Percentiles rank a stretch among this genome's conserved stretches.
phyloP scores from a whole-genome alignment of 2,113 vertebrate genomes.

The Gallinago jamesoni region DNA sequence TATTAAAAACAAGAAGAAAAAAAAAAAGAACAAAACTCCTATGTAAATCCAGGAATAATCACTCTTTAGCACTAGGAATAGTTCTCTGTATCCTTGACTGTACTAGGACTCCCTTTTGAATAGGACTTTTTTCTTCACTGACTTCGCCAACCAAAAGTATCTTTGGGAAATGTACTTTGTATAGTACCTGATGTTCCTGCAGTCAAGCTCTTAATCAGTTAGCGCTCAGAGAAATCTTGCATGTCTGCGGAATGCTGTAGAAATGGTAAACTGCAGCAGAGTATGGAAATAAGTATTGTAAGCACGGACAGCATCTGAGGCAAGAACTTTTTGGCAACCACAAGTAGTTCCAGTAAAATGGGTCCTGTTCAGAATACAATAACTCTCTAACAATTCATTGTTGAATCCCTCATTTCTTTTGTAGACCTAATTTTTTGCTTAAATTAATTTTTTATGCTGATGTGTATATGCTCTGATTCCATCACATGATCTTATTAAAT shows the following conservation, averaged over 20 bases:
- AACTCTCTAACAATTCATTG: conserved; percentile 35
- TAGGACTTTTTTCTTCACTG: not conserved
- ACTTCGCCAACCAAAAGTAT: not conserved
- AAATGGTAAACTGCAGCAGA: not conserved
- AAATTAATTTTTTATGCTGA: conserved; percentile 48
- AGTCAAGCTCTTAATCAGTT: not conserved
- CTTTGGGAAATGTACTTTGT: not conserved
- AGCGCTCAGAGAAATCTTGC: not conserved
- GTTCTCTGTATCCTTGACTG: not conserved
- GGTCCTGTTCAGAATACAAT: conserved; percentile 33
- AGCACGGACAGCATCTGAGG: conserved; percentile 57
- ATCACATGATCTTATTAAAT: conserved; percentile 59
- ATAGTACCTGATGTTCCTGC: not conserved
- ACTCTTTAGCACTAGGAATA: not conserved
- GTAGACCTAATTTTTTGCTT: conserved; percentile 38
- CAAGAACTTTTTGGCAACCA: conserved; percentile 62
- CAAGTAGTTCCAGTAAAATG: conserved; percentile 51
- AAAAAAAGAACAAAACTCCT: not conserved
- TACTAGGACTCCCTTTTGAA: not conserved
- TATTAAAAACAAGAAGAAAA: not conserved
- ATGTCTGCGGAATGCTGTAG: not conserved
- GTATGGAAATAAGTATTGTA: conserved; percentile 52
- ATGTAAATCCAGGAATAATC: not conserved
- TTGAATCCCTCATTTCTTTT: conserved; percentile 25
- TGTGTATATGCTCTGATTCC: not conserved